phyloP scores from a whole-genome alignment of 2,797 vertebrate genomes.

The Hapalemur alaotrensis region DNA sequence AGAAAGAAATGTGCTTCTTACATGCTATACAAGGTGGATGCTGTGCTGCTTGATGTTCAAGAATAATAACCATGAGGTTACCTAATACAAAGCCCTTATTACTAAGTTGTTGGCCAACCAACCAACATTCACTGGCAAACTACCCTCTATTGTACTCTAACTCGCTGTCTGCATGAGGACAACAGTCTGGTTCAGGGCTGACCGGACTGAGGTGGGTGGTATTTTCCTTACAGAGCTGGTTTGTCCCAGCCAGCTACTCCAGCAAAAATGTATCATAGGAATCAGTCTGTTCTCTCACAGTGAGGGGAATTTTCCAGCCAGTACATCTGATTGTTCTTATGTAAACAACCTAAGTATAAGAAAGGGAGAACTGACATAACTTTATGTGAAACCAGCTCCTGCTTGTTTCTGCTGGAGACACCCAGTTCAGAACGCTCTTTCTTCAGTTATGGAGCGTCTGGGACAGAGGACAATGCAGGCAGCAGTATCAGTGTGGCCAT shows the following conservation, averaged over 20 bases:
- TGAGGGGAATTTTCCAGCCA: constrained; percentile 57
- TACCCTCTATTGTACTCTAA: constrained; percentile 33
- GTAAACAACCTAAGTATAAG: constrained; percentile 50
- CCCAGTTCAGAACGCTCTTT: not conserved
- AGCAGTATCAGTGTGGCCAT: not conserved
- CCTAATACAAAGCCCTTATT: constrained; percentile 42
- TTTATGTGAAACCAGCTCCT: constrained; percentile 45
- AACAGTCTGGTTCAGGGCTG: constrained; percentile 57
- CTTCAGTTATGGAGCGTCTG: not conserved
- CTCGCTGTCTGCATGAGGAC: constrained; percentile 48
- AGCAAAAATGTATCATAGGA: constrained; percentile 51
- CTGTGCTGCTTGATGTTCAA: not conserved
- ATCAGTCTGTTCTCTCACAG: constrained; percentile 48
- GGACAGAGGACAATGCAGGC: not conserved
- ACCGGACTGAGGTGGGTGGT: constrained; percentile 63
- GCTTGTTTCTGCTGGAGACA: constrained; percentile 47
- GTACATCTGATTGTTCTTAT: constrained; percentile 47
- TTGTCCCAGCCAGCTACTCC: not conserved
- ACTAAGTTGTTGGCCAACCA: constrained; percentile 47
- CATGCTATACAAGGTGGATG: not conserved
- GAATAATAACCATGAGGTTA: not conserved
- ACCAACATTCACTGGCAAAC: constrained; percentile 46
- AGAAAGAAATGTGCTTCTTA: constrained; percentile 17
- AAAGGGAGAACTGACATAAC: constrained; percentile 40
- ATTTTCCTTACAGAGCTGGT: constrained; percentile 60